phyloP scores from a whole-genome alignment of 2,888 invertebrate genomes.

The Andrena marginata region DNA sequence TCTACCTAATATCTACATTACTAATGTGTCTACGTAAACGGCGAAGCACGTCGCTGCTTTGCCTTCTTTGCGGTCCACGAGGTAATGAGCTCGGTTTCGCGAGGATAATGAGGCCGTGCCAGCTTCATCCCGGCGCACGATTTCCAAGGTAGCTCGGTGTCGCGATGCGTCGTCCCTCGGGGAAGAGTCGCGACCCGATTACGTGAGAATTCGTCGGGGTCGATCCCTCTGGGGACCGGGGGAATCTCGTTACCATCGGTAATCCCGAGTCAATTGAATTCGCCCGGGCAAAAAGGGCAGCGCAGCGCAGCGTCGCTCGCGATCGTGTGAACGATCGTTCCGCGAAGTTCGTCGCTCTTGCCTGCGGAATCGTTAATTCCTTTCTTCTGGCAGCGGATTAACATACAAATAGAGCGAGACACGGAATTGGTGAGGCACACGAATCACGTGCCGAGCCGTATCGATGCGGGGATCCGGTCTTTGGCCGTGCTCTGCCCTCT shows the following conservation, averaged over 20 bases:
- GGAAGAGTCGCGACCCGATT: constrained; percentile 23
- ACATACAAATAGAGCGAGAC: constrained; percentile 37
- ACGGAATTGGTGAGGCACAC: constrained; percentile 42
- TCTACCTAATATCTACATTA: constrained; percentile 61
- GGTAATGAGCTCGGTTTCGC: constrained; percentile 81
- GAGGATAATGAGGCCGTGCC: constrained; percentile 80
- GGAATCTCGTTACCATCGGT: constrained; percentile 33
- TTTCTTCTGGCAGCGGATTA: constrained; percentile 40
- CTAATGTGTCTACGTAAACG: constrained; percentile 59
- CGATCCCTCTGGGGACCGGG: constrained; percentile 23
- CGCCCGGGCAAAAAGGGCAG: constrained; percentile 13
- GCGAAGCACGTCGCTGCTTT: constrained; percentile 64
- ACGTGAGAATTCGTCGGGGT: constrained; percentile 39
- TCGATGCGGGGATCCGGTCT: constrained; percentile 45
- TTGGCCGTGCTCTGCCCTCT: constrained; percentile 10
- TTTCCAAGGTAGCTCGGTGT: constrained; percentile 62
- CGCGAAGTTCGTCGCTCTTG: constrained; percentile 32
- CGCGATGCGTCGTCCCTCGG: constrained; percentile 42
- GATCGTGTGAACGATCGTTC: constrained; percentile 57
- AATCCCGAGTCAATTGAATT: constrained; percentile 34
- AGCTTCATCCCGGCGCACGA: constrained; percentile 72
- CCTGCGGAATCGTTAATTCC: constrained; percentile 48
- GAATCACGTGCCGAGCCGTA: constrained; percentile 27
- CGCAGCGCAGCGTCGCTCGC: not conserved
- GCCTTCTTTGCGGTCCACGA: constrained; percentile 80